A percentile compares a stretch with the other conserved stretches of the same genome.
Conservation (phyloP, 2,888 invertebrate genomes). For the Clitarchus hookeri region DNA sequence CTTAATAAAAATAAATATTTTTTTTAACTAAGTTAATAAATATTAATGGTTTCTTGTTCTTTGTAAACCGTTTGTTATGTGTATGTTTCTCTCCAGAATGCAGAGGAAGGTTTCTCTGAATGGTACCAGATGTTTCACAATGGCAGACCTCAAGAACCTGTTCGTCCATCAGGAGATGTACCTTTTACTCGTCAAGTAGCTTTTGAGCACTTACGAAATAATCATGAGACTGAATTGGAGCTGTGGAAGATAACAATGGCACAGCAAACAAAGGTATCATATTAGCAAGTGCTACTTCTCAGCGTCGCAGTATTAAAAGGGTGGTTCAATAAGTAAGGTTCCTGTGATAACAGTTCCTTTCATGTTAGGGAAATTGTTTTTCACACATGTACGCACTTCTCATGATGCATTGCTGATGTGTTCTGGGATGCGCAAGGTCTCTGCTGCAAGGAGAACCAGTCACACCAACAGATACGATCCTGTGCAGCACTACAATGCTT, state of each 20-base stretch:
- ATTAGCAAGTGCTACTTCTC: constrained; percentile 16
- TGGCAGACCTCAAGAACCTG: constrained; percentile 74
- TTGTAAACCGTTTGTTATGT: background rate
- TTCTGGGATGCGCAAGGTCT: too few species aligned
- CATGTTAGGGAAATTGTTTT: too few species aligned
- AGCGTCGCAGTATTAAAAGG: too few species aligned
- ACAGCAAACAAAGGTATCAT: constrained; percentile 68
- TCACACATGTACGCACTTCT: too few species aligned
- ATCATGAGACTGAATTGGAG: constrained; percentile 77
- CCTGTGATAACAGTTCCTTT: too few species aligned
- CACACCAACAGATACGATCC: too few species aligned
- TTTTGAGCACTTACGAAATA: constrained; percentile 80
- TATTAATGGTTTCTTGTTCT: background rate
- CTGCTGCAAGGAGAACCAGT: too few species aligned
- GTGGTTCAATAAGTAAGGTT: too few species aligned
- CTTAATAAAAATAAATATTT: too few species aligned
- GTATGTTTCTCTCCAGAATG: constrained; percentile 61
- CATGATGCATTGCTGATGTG: too few species aligned
- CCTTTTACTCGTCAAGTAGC: constrained; percentile 85
- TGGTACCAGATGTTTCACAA: constrained; percentile 87
- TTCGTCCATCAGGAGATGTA: constrained; percentile 57
- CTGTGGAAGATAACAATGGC: constrained; percentile 73
- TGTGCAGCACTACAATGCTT: too few species aligned
- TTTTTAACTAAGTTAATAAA: too few species aligned
- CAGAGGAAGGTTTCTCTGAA: constrained; percentile 83